Conservation (phyloP, 2,797 vertebrate genomes). For the Melanogrammus aeglefinus region DNA sequence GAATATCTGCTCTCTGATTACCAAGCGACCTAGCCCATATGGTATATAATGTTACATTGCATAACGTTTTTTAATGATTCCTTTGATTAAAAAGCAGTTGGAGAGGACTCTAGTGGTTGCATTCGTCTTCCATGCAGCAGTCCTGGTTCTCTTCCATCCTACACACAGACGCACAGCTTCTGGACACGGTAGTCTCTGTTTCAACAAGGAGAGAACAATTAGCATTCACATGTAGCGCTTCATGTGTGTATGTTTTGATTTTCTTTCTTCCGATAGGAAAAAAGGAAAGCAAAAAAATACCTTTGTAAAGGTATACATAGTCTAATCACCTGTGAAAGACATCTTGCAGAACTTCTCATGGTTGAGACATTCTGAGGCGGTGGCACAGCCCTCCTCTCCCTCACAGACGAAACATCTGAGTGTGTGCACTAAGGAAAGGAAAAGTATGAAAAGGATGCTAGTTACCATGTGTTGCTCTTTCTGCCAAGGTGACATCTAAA, state of each 20-base stretch:
- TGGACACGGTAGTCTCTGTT: slow-evolving; percentile 9
- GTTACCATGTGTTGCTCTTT: not conserved
- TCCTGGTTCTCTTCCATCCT: not conserved
- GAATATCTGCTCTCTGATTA: not conserved
- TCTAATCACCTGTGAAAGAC: slow-evolving; percentile 9
- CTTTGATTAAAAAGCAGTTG: not conserved
- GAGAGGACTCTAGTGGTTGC: slow-evolving; percentile 16
- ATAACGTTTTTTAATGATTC: not conserved
- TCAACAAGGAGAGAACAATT: not conserved
- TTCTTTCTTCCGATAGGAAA: not conserved
- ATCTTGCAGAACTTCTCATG: slow-evolving; percentile 47
- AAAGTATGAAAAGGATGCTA: slow-evolving; percentile 2
- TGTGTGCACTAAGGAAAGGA: slow-evolving; percentile 42
- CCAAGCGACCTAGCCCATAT: not conserved
- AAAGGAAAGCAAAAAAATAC: not conserved
- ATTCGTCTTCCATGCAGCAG: slow-evolving; percentile 47
- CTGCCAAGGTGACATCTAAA: not conserved
- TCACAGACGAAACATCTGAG: slow-evolving; percentile 57
- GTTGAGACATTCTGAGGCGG: not conserved
- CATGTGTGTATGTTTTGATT: not conserved
- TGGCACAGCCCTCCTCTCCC: slow-evolving; percentile 25
- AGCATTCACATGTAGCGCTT: not conserved
- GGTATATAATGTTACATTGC: not conserved
- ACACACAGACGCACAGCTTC: slow-evolving; percentile 53
- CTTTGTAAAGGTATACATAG: not conserved